Evolutionary conservation across 35 echinoderm and acorn worm genomes (phyloP), one percentile per base, ranked within the genome.

Genomic region (Ophiothrix spiculata): DNA sequence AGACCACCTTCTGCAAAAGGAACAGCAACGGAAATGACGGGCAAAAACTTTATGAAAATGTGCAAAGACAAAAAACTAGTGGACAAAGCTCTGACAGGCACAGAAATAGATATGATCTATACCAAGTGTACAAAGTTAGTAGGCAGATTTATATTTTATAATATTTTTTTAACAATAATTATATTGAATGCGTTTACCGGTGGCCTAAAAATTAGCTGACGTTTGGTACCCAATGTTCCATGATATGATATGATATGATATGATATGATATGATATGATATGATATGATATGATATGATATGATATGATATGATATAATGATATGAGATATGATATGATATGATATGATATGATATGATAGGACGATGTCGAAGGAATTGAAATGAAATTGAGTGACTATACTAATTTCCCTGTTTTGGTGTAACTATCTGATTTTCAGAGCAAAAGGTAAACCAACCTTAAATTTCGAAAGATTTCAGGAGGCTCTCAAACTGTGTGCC

Each of bases 21-120:
- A n/a, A 83, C 93, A 40, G 88, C 89, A 1, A 89, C 74, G 35
- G 95, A 91, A 38, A 87, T 98, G 25, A 91, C 91, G 12, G 94
- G 88, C 64, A 93, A 91, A 49, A 98, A 98, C 88, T 98, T 91
- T 64, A 75, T 74, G 36, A 98, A 98, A 82, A 37, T 98, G 85
- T 81, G 90, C 40, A 94, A 98, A 56, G 95, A 98, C 1, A 77
- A 80, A 21, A 77, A 77, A 23, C 32, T 98, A 41, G 73, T 98
- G 35, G 93, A 91, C 46, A 86, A 83, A 75, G 94, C 94, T 37
- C 86, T 98, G 4, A 91, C 85, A 64, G 56, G 21, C n/a, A 98
- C 95, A 56, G 95, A 98, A 33, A 74, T 98, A 6, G 95, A 98
- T 38, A 91, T 98, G 76, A 89, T 98, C 1, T 98, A 94, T 28